Percentiles rank a stretch among this genome's conserved stretches.
Evolutionary conservation across 2,797 vertebrate genomes (phyloP).

Genomic region (Alca torda): DNA sequence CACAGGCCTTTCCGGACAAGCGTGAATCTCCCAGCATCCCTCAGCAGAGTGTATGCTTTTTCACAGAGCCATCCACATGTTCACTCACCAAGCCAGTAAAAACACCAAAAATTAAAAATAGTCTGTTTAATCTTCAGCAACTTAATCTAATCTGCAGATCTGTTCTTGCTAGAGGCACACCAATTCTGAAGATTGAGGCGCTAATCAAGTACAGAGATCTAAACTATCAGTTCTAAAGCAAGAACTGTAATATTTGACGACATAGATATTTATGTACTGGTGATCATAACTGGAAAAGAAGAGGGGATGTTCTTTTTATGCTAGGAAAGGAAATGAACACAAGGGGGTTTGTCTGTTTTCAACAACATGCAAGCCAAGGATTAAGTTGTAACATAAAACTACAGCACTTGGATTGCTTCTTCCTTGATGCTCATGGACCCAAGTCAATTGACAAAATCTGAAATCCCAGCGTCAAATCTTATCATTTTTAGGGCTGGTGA

Average conservation of each 20-base stretch:
- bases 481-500: neutral
- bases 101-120: neutral
- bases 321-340: neutral
- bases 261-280: neutral
- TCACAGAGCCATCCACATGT: neutral
- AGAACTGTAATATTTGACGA: neutral
- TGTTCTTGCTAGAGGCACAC: neutral
- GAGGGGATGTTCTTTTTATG: neutral
- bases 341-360: neutral
- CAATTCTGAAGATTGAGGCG: neutral
- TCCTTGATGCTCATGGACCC: neutral
- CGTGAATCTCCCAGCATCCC: neutral
- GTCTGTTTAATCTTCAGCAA: neutral
- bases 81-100: neutral
- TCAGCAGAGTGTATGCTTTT: neutral
- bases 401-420: neutral
- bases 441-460: neutral
- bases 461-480: neutral
- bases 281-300: neutral
- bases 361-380: neutral
- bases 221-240: neutral
- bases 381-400: neutral
- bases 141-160: constrained; percentile 7
- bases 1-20: neutral
- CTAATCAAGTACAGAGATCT: neutral